Conservation (phyloP, 1,140 invertebrate species). For the Dysdera silvatica region DNA sequence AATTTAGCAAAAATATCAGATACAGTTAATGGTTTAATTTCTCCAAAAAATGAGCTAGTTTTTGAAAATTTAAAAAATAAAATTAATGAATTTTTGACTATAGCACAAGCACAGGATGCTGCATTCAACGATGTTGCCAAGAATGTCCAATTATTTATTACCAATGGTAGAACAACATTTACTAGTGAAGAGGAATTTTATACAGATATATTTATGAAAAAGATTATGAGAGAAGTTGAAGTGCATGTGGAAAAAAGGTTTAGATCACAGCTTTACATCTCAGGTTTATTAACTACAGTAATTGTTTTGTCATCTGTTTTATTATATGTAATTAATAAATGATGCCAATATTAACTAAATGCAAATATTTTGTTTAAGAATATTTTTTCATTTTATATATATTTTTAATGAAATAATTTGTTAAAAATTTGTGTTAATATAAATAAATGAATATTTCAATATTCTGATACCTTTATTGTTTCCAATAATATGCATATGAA, state of each 20-base stretch:
- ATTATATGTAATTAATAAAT: too few species aligned
- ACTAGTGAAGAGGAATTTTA: not conserved
- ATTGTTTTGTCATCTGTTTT: too few species aligned
- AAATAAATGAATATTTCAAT: too few species aligned
- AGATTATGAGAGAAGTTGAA: conserved; percentile 1
- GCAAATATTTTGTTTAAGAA: too few species aligned
- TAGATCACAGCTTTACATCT: too few species aligned
- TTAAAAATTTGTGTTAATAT: too few species aligned
- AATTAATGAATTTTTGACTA: not conserved
- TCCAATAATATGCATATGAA: too few species aligned
- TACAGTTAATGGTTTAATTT: not conserved
- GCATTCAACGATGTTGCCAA: not conserved
- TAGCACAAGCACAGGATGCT: conserved; percentile 1
- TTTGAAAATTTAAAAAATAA: not conserved
- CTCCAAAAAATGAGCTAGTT: not conserved
- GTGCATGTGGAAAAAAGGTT: not conserved
- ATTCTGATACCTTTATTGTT: too few species aligned
- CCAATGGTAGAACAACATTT: not conserved
- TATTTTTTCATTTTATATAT: too few species aligned
- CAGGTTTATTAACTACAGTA: too few species aligned
- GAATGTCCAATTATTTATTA: not conserved
- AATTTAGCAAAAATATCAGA: conserved; percentile 1
- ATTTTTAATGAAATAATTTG: too few species aligned
- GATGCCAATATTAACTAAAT: too few species aligned
- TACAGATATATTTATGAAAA: not conserved